Evolutionary conservation across 64 coral and sea anemone species (phyloP).

Genomic region (Orbicella faveolata): DNA sequence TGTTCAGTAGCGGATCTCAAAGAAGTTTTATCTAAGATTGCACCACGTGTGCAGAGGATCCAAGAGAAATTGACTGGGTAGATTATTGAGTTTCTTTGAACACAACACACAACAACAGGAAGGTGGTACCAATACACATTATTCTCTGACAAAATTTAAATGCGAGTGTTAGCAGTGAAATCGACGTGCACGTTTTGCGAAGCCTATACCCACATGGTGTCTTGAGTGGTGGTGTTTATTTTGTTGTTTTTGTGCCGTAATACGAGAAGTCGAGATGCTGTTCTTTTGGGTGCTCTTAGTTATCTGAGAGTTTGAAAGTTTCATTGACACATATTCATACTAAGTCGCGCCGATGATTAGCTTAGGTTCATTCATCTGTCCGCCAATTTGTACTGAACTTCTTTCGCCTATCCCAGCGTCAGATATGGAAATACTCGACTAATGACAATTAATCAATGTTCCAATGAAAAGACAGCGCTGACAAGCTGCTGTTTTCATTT

Average conservation of each 20-base stretch:
- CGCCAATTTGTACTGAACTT: neutral
- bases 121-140: neutral
- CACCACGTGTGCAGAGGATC: slow-evolving; percentile 20
- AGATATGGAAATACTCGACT: neutral
- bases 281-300: slow-evolving; percentile 31
- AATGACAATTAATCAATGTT: slow-evolving; percentile 2
- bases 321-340: neutral
- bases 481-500: neutral
- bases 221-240: neutral
- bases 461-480: neutral
- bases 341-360: neutral
- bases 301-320: neutral
- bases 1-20: neutral
- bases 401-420: neutral
- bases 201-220: slow-evolving; percentile 18
- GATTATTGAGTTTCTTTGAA: neutral
- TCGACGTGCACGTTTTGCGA: neutral
- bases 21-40: slow-evolving; percentile 3
- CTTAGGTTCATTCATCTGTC: neutral
- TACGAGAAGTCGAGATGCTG: slow-evolving; percentile 15
- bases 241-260: neutral
- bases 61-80: neutral
- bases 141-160: neutral
- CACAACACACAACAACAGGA: too few relatives aligned
- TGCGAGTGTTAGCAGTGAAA: neutral